Percentiles rank a stretch among this genome's conserved stretches.
These are phyloP conservation scores for Embidobia sp. DNA, from an alignment of 2,888 invertebrate genomes.

Conservation along the genomic window DNA sequence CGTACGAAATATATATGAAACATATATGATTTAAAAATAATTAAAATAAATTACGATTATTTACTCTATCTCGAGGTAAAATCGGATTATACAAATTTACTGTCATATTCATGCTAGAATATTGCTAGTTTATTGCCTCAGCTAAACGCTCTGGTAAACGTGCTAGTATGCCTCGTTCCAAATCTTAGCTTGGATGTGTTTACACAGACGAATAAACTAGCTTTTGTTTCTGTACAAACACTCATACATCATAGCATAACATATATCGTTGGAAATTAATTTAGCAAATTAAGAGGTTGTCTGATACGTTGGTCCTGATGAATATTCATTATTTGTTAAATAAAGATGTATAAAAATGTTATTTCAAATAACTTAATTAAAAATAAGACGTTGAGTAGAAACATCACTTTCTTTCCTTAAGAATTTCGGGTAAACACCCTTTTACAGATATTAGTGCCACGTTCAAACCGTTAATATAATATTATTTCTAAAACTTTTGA, in stretches of 20 bases:
- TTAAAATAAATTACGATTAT: too few relatives aligned
- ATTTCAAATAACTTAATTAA: too few relatives aligned
- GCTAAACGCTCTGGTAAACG: constrained; percentile 11
- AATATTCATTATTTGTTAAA: background rate
- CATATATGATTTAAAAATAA: too few relatives aligned
- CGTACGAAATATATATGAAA: too few relatives aligned
- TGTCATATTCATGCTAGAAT: background rate
- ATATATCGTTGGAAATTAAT: constrained; percentile 9
- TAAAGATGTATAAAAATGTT: too few relatives aligned
- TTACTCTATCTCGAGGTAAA: background rate
- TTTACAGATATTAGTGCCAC: too few relatives aligned
- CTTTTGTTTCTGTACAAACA: constrained; percentile 14
- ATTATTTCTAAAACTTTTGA: too few relatives aligned
- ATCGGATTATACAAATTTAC: constrained; percentile 4
- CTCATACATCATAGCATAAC: constrained; percentile 6
- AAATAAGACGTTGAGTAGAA: too few relatives aligned
- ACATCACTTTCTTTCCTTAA: too few relatives aligned
- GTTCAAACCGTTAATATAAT: too few relatives aligned
- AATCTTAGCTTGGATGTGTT: background rate
- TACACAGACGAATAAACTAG: constrained; percentile 7
- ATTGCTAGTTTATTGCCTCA: constrained; percentile 11
- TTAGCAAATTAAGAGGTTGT: constrained; percentile 3
- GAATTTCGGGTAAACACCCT: too few relatives aligned
- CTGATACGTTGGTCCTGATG: background rate
- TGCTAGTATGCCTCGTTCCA: background rate